Evolutionary conservation across 2,113 vertebrate species (phyloP).

Genomic region (Pelecanoides urinatrix): DNA sequence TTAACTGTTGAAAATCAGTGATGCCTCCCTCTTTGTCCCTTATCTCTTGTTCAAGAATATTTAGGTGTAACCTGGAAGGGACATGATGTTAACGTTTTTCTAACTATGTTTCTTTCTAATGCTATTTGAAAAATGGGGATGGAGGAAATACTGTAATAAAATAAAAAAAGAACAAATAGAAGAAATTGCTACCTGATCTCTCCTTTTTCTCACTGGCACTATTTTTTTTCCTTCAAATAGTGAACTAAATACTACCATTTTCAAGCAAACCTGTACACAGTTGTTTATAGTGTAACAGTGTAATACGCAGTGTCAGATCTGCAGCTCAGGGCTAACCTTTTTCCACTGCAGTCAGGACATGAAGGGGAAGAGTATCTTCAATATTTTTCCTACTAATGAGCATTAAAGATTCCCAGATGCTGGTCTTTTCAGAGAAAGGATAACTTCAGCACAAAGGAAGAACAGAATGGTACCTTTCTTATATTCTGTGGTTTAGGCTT

Average conservation of each 20-base stretch:
- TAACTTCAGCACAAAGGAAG: not conserved
- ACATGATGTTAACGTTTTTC: not conserved
- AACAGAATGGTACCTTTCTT: not conserved
- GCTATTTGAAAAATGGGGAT: not conserved
- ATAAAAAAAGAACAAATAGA: not conserved
- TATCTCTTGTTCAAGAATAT: not conserved
- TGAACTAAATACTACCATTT: not conserved
- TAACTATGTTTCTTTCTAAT: not conserved
- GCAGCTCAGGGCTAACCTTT: not conserved
- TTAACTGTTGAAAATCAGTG: not conserved
- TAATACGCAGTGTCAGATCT: conserved; percentile 2
- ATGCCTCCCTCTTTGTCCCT: not conserved
- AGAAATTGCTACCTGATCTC: not conserved
- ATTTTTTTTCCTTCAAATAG: not conserved
- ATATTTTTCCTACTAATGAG: not conserved
- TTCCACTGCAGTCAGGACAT: not conserved
- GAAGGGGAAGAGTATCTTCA: conserved; percentile 2
- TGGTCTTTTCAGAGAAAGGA: not conserved
- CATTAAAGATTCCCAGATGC: not conserved
- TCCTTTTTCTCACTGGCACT: not conserved
- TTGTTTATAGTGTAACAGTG: not conserved
- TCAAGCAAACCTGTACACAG: not conserved
- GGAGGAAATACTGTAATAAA: not conserved
- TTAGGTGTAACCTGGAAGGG: not conserved
- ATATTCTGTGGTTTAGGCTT: not conserved